Percentiles rank a stretch among this genome's conserved stretches.
phyloP scores from a whole-genome alignment of 2,888 invertebrate species.

The Chaetogeoica ovagalla region DNA sequence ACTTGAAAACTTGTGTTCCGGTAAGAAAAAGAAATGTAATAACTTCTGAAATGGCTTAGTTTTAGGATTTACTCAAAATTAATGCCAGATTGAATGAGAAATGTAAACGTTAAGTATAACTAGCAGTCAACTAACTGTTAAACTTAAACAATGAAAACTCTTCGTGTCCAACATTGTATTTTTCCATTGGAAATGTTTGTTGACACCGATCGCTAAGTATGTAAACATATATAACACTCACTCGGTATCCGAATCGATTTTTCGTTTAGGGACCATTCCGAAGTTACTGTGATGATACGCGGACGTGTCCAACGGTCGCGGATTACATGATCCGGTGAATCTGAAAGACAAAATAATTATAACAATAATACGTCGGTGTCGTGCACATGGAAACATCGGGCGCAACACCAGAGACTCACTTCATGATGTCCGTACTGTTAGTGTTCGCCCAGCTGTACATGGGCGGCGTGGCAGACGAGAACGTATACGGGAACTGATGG shows the following conservation, averaged over 20 bases:
- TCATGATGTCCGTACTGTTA: slow-evolving; percentile 42
- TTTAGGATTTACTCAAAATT: too few species aligned
- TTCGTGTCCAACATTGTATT: too few species aligned
- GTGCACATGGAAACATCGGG: not conserved
- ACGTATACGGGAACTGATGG: slow-evolving; percentile 29
- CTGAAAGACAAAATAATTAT: slow-evolving; percentile 4
- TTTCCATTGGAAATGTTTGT: too few species aligned
- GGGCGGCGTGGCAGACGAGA: slow-evolving; percentile 26
- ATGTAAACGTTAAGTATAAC: too few species aligned
- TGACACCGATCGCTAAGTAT: too few species aligned
- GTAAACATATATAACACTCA: not conserved
- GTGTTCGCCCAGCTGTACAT: slow-evolving; percentile 48
- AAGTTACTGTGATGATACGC: slow-evolving; percentile 13
- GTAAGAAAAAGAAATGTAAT: too few species aligned
- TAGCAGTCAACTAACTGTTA: too few species aligned
- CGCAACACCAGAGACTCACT: slow-evolving; percentile 3
- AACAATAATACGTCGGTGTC: not conserved
- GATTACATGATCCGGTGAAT: slow-evolving; percentile 35
- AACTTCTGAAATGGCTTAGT: too few species aligned
- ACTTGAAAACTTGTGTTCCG: too few species aligned
- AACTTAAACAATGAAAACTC: too few species aligned
- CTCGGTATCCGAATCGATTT: slow-evolving; percentile 38
- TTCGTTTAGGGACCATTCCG: slow-evolving; percentile 32
- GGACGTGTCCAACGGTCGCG: slow-evolving; percentile 20
- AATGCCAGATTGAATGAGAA: too few species aligned